phyloP scores from a whole-genome alignment of 2,797 vertebrate species.

The Rhodeus uyekii region DNA sequence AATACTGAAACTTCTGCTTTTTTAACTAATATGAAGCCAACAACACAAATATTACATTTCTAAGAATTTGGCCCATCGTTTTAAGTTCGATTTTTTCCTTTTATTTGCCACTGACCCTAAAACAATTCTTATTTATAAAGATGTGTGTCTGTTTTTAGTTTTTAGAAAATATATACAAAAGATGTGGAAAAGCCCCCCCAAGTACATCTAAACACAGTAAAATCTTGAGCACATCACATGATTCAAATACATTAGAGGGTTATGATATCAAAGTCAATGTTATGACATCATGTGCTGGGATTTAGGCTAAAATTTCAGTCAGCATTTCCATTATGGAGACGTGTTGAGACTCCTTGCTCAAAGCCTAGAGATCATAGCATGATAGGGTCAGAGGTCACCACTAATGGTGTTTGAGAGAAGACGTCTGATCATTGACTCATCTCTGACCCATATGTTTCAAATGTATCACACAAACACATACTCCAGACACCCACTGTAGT shows the following conservation, averaged over 20 bases:
- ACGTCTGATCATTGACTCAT: not conserved
- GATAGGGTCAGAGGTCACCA: constrained; percentile 5
- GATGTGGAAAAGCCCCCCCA: not conserved
- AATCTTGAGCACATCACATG: constrained; percentile 10
- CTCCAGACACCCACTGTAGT: constrained; percentile 33
- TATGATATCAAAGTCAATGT: not conserved
- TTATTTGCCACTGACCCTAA: not conserved
- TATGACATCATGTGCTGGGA: constrained; percentile 19
- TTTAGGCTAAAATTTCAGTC: constrained; percentile 12
- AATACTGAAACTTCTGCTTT: not conserved
- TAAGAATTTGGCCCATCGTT: not conserved
- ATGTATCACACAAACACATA: constrained; percentile 42
- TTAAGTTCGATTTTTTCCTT: not conserved
- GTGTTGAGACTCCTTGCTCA: not conserved
- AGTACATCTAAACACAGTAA: not conserved
- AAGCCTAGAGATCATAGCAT: not conserved
- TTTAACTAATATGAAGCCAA: not conserved
- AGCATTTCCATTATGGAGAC: constrained; percentile 18
- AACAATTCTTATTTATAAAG: not conserved
- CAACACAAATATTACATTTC: not conserved
- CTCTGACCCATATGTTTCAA: constrained; percentile 27
- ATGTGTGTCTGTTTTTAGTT: too few species aligned
- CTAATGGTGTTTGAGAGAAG: not conserved
- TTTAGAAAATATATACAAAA: not conserved
- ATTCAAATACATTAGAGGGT: not conserved